Evolutionary conservation across 2,888 invertebrate species (phyloP).

Genomic region (Plagodis dolabraria): DNA sequence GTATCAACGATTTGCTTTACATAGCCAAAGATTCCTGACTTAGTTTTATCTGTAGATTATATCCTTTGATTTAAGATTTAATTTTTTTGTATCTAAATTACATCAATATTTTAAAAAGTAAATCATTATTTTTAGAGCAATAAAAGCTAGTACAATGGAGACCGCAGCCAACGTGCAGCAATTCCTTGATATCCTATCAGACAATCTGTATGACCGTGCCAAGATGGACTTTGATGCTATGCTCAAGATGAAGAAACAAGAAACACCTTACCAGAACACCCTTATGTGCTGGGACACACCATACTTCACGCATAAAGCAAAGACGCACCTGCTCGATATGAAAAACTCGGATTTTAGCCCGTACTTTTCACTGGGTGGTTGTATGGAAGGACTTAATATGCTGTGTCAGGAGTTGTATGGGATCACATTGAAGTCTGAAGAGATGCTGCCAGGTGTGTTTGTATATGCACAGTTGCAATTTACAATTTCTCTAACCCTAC

Average conservation of each 20-base stretch:
- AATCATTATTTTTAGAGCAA: slow-evolving; percentile 83
- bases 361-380: slow-evolving; percentile 96
- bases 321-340: slow-evolving; percentile 88
- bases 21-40: too few relatives aligned
- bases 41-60: too few relatives aligned
- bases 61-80: too few relatives aligned
- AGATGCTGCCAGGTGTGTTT: slow-evolving; percentile 86
- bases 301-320: slow-evolving; percentile 91
- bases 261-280: slow-evolving; percentile 57
- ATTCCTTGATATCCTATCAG: slow-evolving; percentile 91
- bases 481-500: too few relatives aligned
- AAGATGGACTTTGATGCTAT: slow-evolving; percentile 90
- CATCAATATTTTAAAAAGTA: too few relatives aligned
- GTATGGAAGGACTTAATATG: slow-evolving; percentile 98
- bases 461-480: not conserved
- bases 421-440: slow-evolving; percentile 89
- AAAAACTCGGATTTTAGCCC: slow-evolving; percentile 90
- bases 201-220: slow-evolving; percentile 88
- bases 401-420: slow-evolving; percentile 94
- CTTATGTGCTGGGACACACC: slow-evolving; percentile 94
- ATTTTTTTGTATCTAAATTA: too few relatives aligned
- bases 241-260: slow-evolving; percentile 88
- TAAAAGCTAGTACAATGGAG: slow-evolving; percentile 94
- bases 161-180: slow-evolving; percentile 90
- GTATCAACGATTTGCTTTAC: too few relatives aligned